Conservation (phyloP, 2,113 vertebrate genomes). For the Pelusios castaneus region DNA sequence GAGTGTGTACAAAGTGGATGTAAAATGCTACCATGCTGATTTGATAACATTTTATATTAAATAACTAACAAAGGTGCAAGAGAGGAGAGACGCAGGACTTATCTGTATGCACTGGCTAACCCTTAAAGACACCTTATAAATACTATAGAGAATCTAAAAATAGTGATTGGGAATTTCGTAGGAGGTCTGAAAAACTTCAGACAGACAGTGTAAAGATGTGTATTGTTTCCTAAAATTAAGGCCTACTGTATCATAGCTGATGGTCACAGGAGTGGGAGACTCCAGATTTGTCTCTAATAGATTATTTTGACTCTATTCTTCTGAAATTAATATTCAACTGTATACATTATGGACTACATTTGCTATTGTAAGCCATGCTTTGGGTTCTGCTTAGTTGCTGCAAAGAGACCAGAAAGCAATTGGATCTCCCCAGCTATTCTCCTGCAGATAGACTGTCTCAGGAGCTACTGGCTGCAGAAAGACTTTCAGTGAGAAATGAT, state of each 20-base stretch:
- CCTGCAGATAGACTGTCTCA: background rate
- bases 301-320: too few species aligned
- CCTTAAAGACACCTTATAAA: background rate
- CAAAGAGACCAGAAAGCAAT: background rate
- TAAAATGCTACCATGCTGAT: background rate
- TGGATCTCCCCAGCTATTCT: background rate
- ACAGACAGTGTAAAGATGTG: background rate
- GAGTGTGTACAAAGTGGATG: background rate
- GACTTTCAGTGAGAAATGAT: too few species aligned
- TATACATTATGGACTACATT: too few species aligned
- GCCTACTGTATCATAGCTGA: too few species aligned
- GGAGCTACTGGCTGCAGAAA: background rate
- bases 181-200: background rate
- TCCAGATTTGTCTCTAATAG: too few species aligned
- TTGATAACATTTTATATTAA: background rate
- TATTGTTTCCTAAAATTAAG: too few species aligned
- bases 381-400: background rate
- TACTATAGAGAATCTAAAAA: background rate
- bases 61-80: background rate
- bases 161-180: too few species aligned
- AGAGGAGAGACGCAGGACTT: too few species aligned
- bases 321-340: too few species aligned
- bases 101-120: background rate
- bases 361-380: too few species aligned
- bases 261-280: too few species aligned